Evolutionary conservation across 1,140 invertebrate genomes (phyloP), one percentile per base, ranked within the genome.

Genomic region (Caenorhabditis remanei): DNA sequence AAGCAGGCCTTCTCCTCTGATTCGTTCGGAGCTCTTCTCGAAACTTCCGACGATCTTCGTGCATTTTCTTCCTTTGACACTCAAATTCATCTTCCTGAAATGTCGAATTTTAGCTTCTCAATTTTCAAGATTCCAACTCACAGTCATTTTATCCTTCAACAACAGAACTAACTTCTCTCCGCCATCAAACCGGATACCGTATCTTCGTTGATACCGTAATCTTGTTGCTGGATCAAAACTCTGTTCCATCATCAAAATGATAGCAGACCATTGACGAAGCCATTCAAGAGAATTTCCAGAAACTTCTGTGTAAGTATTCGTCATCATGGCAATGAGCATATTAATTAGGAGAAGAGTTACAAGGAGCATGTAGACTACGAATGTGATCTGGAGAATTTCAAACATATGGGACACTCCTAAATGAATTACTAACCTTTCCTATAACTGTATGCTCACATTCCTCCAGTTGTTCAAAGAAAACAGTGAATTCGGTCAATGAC

Each of bases 291-390:
- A 95, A 7, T 97, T 97, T 93, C 98, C 97, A 1, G 97, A 97
- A 89, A 99, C 86, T 63, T 94, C 91, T 93, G 97, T 96, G 93
- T 99, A 99, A 41, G 98, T 99, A 93, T 99, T 98, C 0, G 97
- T 98, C 97, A 99, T 99, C 97, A 99, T 99, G 90, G 98, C 98
- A 91, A 99, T 99, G 92, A 99, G 94, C 96, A 99, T 98, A 94
- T 99, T 99, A 11, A 99, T 96, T 67, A 99, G 93, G 3, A 99
- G 93, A 89, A 99, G 96, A 0, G 96, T 96, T 16, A 98, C 97
- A 90, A 99, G 96, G 71, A 96, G 96, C 97, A 99, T 98, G 93
- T 97, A 99, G 2, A 99, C 94, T 11, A 98, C 96, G 93, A 98
- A 98, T 40, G 97, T 94, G 43, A 96, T 94, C 96, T 97, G 93